Base-by-base conservation (phyloP, 2,113 vertebrate species). In the Condylura cristata region DNA sequence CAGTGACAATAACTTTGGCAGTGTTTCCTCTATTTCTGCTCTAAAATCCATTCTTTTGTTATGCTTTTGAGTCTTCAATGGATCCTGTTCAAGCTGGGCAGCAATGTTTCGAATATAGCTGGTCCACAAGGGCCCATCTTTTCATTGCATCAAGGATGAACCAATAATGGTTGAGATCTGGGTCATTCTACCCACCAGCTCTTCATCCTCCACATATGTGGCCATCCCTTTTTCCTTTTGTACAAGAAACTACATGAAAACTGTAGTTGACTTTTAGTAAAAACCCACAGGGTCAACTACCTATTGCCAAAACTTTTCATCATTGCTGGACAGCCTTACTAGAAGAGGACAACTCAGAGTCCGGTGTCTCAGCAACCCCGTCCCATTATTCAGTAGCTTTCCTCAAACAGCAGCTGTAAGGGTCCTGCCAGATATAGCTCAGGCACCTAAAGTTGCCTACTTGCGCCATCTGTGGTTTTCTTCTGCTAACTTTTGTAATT, bases 81-180 rank as follows among this genome's bases (percentile, higher is more conserved):
- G 39, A 13, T 51, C 56, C 80, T 30, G 11, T 70, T 41, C 41
- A 11, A 1, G 12, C 22, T 48, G 3, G 58, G 34, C n/a, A 66
- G 65, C n/a, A 34, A 1, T 0, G 0, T 58, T 7, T 39, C 32
- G n/a, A n/a, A 56, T 4, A 0, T 4, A 0, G 34, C 30, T 86
- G 32, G 48, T 17, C 76, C 30, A 2, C 9, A 22, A 39, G 34
- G 34, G 3, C 22, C 13, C 0, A 0, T 26, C 39, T 30, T 66
- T 39, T 56, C 61, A 28, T 16, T 11, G 3, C 6, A 17, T 37
- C 60, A 48, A 28, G 7, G 9, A 12, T 28, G 8, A 92, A 81
- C 8, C 32, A 72, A 39, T 22, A 51, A 88, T 14, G 28, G 48
- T 32, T 24, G 28, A 82, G 71, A 12, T 44, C 34, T 53, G 9